Evolutionary conservation across 2,797 vertebrate genomes (phyloP).

Genomic region (Artibeus jamaicensis): DNA sequence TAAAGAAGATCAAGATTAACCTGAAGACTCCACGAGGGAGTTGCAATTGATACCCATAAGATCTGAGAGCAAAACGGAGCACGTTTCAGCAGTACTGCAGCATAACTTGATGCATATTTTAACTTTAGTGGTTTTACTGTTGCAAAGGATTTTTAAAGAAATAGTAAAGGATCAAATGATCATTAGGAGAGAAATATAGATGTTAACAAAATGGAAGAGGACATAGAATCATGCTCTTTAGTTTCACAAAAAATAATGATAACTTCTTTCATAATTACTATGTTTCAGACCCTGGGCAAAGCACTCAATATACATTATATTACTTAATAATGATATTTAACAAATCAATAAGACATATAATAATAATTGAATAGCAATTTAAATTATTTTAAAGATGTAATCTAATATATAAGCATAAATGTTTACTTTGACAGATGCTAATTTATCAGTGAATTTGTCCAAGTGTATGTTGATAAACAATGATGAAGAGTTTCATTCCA

Average conservation of each 20-base stretch:
- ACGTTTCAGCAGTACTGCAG: background rate
- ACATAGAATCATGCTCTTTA: background rate
- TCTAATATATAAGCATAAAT: conserved; percentile 33
- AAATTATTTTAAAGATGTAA: background rate
- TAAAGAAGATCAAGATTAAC: background rate
- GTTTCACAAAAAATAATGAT: background rate
- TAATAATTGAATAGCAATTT: background rate
- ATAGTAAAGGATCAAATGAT: background rate
- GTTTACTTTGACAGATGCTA: background rate
- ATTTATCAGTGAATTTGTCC: background rate
- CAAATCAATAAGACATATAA: background rate
- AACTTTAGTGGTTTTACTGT: background rate
- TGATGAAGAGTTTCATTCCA: background rate
- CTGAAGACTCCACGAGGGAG: background rate
- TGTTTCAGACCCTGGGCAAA: background rate
- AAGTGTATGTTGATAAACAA: background rate
- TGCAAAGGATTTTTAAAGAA: background rate
- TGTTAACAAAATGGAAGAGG: background rate
- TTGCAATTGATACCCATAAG: background rate
- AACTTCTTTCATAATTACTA: background rate
- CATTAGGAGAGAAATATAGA: background rate
- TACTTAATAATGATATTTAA: background rate
- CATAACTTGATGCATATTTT: background rate
- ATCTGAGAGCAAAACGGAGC: background rate
- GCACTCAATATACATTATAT: background rate